Base-by-base conservation (phyloP, 2,113 vertebrate species). In the Mohoua ochrocephala region DNA sequence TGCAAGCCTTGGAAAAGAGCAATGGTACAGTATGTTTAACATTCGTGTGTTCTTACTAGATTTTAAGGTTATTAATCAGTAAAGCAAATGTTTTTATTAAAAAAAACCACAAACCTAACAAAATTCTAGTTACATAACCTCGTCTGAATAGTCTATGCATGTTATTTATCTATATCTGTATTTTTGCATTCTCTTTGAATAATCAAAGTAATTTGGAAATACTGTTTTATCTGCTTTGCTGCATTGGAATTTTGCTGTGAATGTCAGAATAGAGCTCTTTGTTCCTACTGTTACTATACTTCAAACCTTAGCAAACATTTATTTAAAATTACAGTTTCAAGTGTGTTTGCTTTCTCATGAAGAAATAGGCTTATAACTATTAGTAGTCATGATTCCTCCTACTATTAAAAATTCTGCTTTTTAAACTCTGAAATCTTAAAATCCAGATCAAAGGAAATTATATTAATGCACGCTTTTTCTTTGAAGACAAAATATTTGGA, bases 1-100 rank as follows among this genome's bases (percentile, higher is more conserved):
- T 99, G 98, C 98, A 98, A 54, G 98, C 98, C 37, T 97, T 99
- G 79, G 99, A 99, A 98, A 99, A 98, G 96, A 98, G 98, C 89
- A 99, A 99, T 57, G 99, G 99, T 99, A 98, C 59, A 87, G 95
- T 94, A 80, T 95, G 53, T 94, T 97, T 96, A 96, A 97, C 91
- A 68, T 73, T 61, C 56, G 26, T 60, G 10, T 75, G 5, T 17
- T 77, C 57, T 77, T 49, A 21, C 45, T 74, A n/a, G n/a, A 65
- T 69, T 70, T 52, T 78, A 74, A 81, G 24, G 10, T 89, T 73
- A 39, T 49, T 73, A 49, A 65, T 75, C 21, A 69, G 13, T 63
- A 65, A 88, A 54, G 30, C 4, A 61, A 76, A 33, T 75, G 17
- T 37, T 6, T 49, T 61, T 59, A 31, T 6, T 11, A 5, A 59